Percentiles rank a stretch among this genome's conserved stretches.
These are phyloP conservation scores for Camponotus floridanus DNA, from an alignment of 1,140 invertebrate genomes.

Conservation along the genomic window DNA sequence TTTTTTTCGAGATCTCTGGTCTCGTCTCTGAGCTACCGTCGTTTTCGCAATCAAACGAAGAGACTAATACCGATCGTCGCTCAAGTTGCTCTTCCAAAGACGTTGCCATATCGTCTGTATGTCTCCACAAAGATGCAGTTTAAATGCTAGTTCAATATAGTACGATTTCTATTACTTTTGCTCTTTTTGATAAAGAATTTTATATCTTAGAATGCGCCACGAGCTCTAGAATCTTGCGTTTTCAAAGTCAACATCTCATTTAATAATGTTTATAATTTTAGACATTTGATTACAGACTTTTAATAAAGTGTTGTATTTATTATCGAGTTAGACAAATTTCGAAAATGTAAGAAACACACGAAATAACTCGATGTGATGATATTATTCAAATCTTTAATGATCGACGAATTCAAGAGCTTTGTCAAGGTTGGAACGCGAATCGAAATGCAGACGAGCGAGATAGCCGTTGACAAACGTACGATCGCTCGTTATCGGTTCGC, in stretches of 20 bases:
- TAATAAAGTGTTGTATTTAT: neutral
- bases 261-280: neutral
- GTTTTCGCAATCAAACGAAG: conserved; percentile 40
- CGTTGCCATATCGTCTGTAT: neutral
- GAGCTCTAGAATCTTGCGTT: neutral
- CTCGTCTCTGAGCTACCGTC: neutral
- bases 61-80: conserved; percentile 30
- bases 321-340: neutral
- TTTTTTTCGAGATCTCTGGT: neutral
- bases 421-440: conserved; percentile 5
- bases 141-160: neutral
- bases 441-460: conserved; percentile 23
- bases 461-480: conserved; percentile 27
- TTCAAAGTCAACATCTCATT: neutral
- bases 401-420: conserved; percentile 30
- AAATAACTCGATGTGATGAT: neutral
- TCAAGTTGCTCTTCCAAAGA: neutral
- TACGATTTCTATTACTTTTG: neutral
- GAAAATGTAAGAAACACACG: no score
- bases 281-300: neutral
- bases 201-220: neutral
- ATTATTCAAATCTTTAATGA: conserved; percentile 20
- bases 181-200: neutral
- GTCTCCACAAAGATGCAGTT: neutral
- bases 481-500: conserved; percentile 49